These are phyloP conservation scores for Drosophila bunnanda DNA, from an alignment of 2,888 invertebrate species.

Conservation along the genomic window DNA sequence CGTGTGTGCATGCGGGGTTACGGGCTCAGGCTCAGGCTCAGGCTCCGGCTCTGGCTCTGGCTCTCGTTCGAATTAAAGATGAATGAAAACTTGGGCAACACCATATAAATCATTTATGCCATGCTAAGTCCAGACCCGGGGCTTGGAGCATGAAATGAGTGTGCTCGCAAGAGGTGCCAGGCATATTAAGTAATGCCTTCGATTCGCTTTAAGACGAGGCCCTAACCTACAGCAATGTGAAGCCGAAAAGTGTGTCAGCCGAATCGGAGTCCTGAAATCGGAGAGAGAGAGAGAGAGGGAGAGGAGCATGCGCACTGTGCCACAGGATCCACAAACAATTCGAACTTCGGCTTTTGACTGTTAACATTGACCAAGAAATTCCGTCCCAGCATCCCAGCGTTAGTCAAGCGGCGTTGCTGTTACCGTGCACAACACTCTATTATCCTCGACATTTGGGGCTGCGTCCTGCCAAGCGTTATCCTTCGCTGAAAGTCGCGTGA, in stretches of 20 bases:
- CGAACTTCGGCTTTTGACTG: constrained; percentile 49
- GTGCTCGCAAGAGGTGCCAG: constrained; percentile 61
- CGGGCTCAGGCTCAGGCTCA: neutral
- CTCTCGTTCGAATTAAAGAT: constrained; percentile 62
- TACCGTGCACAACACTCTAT: constrained; percentile 74
- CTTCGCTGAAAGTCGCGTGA: constrained; percentile 25
- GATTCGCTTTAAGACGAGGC: constrained; percentile 60
- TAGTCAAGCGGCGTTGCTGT: constrained; percentile 77
- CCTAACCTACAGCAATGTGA: constrained; percentile 77
- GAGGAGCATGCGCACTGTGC: constrained; percentile 42
- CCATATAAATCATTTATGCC: constrained; percentile 75
- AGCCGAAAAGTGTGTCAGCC: constrained; percentile 63
- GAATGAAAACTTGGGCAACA: constrained; percentile 69
- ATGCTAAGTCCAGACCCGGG: constrained; percentile 56
- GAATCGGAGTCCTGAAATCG: neutral
- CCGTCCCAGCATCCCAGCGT: constrained; percentile 58
- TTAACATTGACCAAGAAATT: constrained; percentile 74
- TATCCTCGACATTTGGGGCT: constrained; percentile 22
- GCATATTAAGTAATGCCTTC: constrained; percentile 70
- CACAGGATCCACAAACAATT: constrained; percentile 69
- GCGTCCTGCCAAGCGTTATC: constrained; percentile 13
- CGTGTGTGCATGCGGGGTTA: constrained; percentile 24
- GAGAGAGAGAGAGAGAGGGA: constrained; percentile 5
- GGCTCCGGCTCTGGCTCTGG: neutral
- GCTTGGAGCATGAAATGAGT: constrained; percentile 32